These are phyloP conservation scores for Lepidurus packardi DNA, from an alignment of 1,140 invertebrate genomes.

Conservation along the genomic window DNA sequence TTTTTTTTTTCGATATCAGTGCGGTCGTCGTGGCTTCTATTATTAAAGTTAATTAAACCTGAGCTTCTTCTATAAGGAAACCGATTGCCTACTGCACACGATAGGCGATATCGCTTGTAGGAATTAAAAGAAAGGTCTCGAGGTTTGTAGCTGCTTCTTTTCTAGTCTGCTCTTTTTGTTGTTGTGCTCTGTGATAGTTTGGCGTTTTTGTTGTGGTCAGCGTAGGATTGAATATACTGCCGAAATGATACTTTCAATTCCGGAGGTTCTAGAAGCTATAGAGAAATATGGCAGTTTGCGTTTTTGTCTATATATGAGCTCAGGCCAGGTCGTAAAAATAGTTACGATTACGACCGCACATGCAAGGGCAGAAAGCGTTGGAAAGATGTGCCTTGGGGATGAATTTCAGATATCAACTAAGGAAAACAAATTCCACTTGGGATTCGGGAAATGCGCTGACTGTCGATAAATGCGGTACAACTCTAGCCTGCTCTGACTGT, in stretches of 20 bases:
- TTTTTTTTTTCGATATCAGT: too few relatives aligned
- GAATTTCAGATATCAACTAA: not conserved
- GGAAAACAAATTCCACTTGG: not conserved
- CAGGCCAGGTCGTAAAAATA: not conserved
- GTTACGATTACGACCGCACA: not conserved
- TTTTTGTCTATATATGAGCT: conserved; percentile 11
- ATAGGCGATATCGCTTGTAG: too few relatives aligned
- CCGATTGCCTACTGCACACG: too few relatives aligned
- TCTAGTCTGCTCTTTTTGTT: too few relatives aligned
- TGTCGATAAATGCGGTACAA: too few relatives aligned
- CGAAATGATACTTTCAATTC: not conserved
- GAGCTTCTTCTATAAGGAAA: too few relatives aligned
- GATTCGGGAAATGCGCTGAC: too few relatives aligned
- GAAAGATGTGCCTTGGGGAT: not conserved
- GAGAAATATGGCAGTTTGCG: not conserved
- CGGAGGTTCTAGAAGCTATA: not conserved
- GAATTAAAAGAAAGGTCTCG: too few relatives aligned
- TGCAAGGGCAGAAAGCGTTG: not conserved
- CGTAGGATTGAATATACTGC: not conserved
- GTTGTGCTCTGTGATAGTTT: too few relatives aligned
- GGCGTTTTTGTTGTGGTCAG: not conserved
- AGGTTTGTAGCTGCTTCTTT: too few relatives aligned
- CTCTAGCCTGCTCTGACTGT: not conserved
- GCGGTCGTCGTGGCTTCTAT: too few relatives aligned
- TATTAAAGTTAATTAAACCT: too few relatives aligned